These are phyloP conservation scores for Mantis religiosa DNA, from an alignment of 2,888 invertebrate genomes.

Conservation along the genomic window DNA sequence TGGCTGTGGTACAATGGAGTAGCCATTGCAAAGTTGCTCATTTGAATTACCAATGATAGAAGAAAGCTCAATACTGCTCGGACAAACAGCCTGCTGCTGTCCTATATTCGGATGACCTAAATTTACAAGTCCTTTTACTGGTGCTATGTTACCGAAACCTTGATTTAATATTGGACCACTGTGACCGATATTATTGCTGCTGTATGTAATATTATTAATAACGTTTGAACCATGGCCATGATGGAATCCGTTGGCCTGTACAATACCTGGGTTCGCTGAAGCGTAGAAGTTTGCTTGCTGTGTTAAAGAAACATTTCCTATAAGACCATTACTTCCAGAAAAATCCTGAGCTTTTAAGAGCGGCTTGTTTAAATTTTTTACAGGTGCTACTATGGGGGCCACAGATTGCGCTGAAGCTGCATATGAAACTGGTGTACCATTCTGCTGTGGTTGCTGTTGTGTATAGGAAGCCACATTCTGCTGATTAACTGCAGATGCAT, in stretches of 20 bases:
- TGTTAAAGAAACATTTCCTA: conserved; percentile 22
- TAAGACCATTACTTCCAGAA: conserved; percentile 19
- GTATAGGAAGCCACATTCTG: conserved; percentile 42
- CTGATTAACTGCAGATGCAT: conserved; percentile 48
- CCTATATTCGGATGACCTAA: conserved; percentile 17
- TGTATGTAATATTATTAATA: conserved; percentile 22
- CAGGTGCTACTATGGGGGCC: conserved; percentile 26
- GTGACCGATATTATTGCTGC: conserved; percentile 20
- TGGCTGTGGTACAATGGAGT: conserved; percentile 17
- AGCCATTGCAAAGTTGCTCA: conserved; percentile 26
- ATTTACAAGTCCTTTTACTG: conserved; percentile 24
- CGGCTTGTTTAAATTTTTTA: conserved; percentile 21
- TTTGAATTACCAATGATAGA: neutral
- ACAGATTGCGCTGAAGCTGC: conserved; percentile 22
- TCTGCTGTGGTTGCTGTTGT: conserved; percentile 27
- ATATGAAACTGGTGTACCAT: conserved; percentile 18
- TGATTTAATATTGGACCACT: conserved; percentile 21
- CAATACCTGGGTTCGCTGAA: conserved; percentile 12
- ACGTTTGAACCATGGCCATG: conserved; percentile 26
- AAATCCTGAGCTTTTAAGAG: conserved; percentile 25
- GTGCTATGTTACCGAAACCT: conserved; percentile 14
- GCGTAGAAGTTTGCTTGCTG: conserved; percentile 27
- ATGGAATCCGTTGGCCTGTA: conserved; percentile 27
- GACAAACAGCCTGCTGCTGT: conserved; percentile 18
- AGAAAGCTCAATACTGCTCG: conserved; percentile 19